Evolutionary conservation across 1,140 invertebrate species (phyloP), one percentile per base, ranked within the genome.

Genomic region (Drosophila rhopaloa): DNA sequence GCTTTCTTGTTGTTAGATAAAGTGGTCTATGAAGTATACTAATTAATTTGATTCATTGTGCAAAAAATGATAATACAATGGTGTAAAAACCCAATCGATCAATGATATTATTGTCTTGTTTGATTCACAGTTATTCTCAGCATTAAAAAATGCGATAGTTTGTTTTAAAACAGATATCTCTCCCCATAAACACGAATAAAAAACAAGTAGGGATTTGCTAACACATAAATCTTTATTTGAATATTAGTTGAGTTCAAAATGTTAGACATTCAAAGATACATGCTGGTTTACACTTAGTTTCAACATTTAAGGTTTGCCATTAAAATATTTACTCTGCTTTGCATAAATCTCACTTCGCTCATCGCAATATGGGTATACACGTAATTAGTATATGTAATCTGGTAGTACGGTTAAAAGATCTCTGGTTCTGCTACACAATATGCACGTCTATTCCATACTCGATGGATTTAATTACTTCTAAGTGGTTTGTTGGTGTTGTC

Each of bases 201-300:
- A 50, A 6, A 43, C 46, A 1, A 32, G 3, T 10, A 11, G 24
- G 58, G 43, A 32, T 9, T 73, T 51, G 70, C 82, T 86, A 86
- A 88, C 83, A 86, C 82, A 79, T 79, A 86, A 86, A 71, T 70
- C 65, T 84, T 86, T 86, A 85, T 85, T 85, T 51, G 78, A 85
- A 86, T 85, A 85, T 85, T 81, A 74, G 78, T 81, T 81, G 65
- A 67, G 63, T 81, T 85, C 46, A 82, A 88, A 88, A 88, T 88
- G 67, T 88, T 83, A 68, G 76, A 89, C 79, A 88, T 88, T 83
- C 60, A 83, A 80, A 83, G 84, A 79, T 88, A 88, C 72, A 88
- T 79, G 38, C 47, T 81, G 63, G 78, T 55, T 68, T 84, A 78
- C 47, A 60, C 44, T 67, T 81, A 65, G 66, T 66, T 84, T 78